These are phyloP conservation scores for Nycticryphes semicollaris DNA, from an alignment of 2,113 vertebrate genomes.

Conservation along the genomic window DNA sequence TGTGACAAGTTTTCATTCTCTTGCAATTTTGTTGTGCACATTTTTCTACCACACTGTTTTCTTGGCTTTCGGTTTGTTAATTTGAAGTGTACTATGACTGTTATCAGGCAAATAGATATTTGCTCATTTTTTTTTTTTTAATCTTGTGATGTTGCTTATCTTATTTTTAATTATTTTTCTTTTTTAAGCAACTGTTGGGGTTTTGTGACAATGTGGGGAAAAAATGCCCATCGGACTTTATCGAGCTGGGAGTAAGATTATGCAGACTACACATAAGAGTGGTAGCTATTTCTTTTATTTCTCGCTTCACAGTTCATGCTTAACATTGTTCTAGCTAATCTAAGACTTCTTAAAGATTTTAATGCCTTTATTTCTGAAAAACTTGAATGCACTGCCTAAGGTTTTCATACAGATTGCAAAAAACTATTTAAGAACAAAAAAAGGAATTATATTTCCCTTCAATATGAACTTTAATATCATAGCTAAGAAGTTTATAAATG, in stretches of 20 bases:
- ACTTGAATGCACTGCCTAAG: background rate
- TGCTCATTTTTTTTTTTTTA: background rate
- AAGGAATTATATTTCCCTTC: background rate
- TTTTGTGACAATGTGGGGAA: background rate
- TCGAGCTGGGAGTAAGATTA: background rate
- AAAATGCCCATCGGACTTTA: background rate
- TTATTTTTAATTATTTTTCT: background rate
- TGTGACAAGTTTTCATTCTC: background rate
- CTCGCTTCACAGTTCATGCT: background rate
- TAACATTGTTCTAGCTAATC: background rate
- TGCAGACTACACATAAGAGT: background rate
- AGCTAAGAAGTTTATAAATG: background rate
- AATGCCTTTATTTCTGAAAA: background rate
- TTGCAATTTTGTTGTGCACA: background rate
- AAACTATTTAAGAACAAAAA: background rate
- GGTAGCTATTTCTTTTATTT: background rate
- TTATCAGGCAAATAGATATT: background rate
- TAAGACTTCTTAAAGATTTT: background rate
- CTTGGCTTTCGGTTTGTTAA: background rate
- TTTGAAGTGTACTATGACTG: background rate
- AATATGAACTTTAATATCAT: fast-evolving
- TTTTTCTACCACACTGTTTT: background rate
- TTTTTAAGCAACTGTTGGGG: background rate
- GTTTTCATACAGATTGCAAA: background rate
- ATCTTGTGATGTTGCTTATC: background rate